Conservation (phyloP, 2,797 vertebrate species). For the Muraenolepis orangiensis region DNA sequence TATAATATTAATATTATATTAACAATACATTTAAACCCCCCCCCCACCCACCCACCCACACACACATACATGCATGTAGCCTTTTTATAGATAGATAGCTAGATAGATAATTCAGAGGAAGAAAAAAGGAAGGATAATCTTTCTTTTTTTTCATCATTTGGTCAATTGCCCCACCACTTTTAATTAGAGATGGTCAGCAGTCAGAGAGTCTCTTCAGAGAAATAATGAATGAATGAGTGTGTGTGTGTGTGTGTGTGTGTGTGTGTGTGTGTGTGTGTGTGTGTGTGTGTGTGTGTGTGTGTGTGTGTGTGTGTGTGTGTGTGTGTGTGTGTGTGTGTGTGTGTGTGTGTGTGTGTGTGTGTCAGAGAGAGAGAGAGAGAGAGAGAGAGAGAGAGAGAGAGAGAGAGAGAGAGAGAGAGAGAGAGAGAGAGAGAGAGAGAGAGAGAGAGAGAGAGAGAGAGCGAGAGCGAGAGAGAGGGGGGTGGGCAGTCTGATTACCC, state of each 20-base stretch:
- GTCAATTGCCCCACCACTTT: slow-evolving; percentile 29
- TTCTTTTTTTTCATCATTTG: too few relatives aligned
- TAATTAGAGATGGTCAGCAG: slow-evolving; percentile 35
- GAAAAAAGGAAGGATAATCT: slow-evolving; percentile 20
- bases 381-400: too few relatives aligned
- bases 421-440: not conserved
- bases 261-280: not conserved
- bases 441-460: not conserved
- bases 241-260: not conserved
- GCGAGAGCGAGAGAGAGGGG: not conserved
- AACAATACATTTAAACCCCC: not conserved
- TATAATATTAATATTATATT: too few relatives aligned
- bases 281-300: not conserved
- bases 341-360: not conserved
- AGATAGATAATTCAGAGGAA: slow-evolving; percentile 11
- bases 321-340: not conserved
- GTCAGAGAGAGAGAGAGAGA: not conserved
- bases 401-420: not conserved
- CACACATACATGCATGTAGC: too few relatives aligned
- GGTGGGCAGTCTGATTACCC: slow-evolving; percentile 29
- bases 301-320: not conserved
- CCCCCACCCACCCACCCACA: not conserved
- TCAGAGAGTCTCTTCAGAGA: slow-evolving; percentile 5
- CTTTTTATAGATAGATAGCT: not conserved
- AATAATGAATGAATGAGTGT: not conserved